These are phyloP conservation scores for Neodiprion pinetum DNA, from an alignment of 1,140 invertebrate species.

Conservation along the genomic window DNA sequence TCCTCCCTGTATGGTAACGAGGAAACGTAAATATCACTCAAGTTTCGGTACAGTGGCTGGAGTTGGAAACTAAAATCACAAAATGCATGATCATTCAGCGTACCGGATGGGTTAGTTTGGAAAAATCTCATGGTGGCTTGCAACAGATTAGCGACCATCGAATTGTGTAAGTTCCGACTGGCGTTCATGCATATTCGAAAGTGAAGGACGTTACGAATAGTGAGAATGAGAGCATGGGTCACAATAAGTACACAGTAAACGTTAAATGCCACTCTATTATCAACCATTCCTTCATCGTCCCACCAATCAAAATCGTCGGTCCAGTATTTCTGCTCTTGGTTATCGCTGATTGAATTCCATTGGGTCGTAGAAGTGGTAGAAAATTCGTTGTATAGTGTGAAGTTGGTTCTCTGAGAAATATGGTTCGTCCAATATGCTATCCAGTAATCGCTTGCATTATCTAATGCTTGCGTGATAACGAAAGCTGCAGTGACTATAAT, in stretches of 20 bases:
- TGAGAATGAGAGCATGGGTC: slow-evolving; percentile 60
- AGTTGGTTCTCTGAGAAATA: slow-evolving; percentile 50
- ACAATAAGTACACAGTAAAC: slow-evolving; percentile 55
- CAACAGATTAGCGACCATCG: slow-evolving; percentile 82
- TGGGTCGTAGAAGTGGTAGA: too few species aligned
- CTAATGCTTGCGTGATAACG: slow-evolving; percentile 72
- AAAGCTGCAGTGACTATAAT: slow-evolving; percentile 66
- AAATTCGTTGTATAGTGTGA: background rate
- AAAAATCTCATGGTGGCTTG: slow-evolving; percentile 85
- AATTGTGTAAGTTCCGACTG: slow-evolving; percentile 80
- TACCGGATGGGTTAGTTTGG: slow-evolving; percentile 80
- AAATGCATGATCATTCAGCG: slow-evolving; percentile 34
- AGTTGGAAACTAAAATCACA: slow-evolving; percentile 16
- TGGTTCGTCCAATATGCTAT: slow-evolving; percentile 76
- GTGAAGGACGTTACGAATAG: slow-evolving; percentile 71
- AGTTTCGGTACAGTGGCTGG: too few species aligned
- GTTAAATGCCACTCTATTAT: slow-evolving; percentile 45
- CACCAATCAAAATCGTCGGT: slow-evolving; percentile 10
- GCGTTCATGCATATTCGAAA: slow-evolving; percentile 84
- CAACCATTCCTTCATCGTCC: slow-evolving; percentile 42
- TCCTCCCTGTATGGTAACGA: slow-evolving; percentile 59
- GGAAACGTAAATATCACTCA: too few species aligned
- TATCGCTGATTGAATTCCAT: too few species aligned
- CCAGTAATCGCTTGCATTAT: slow-evolving; percentile 81
- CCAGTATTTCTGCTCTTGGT: too few species aligned